Base-by-base conservation (phyloP, 2,888 invertebrate species). In the Scaeva pyrastri region DNA sequence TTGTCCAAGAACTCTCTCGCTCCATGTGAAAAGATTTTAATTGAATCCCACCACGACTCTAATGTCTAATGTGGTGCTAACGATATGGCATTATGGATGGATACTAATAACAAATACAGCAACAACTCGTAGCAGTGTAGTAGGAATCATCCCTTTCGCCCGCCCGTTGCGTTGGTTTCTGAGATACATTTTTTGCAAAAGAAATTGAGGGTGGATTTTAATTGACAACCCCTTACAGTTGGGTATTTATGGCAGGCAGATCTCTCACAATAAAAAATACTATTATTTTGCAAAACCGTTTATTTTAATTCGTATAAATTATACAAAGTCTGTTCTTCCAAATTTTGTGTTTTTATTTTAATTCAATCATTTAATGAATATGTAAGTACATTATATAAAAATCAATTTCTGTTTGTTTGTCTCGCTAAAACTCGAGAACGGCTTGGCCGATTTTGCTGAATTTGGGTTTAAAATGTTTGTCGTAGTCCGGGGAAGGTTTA, bases 11-110 rank as follows among this genome's bases (percentile, higher is more conserved):
- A 12, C n/a, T n/a, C n/a, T 16, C 45, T 50, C 81, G 56, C 76
- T 76, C 73, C 80, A 77, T 80, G 80, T 62, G 81, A 72, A 77
- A 80, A 50, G 66, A 86, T 81, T 86, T 86, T 86, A 86, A 86
- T 86, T 81, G 85, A 81, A 86, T 77, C 85, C 55, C 85, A 81
- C 81, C 81, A 86, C 73, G 77, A 80, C 68, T 81, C 68, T 86
- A 48, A 81, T 85, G 85, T 81, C 68, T 86, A 48, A 81, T 85
- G 85, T 80, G 73, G 62, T 55, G 16, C 75, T 73, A 76, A 85
- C 76, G 85, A 79, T 68, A 56, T 62, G 64, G 21, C 64, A 77
- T 77, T 72, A 58, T 78, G 55, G 55, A 71, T 72, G 85, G 80
- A 72, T 76, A 76, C 39, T 68, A 19, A 36, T 58, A 6, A 41